Evolutionary conservation across 2,113 vertebrate genomes (phyloP), one percentile per base, ranked within the genome.

Genomic region (Aegotheles bennettii): DNA sequence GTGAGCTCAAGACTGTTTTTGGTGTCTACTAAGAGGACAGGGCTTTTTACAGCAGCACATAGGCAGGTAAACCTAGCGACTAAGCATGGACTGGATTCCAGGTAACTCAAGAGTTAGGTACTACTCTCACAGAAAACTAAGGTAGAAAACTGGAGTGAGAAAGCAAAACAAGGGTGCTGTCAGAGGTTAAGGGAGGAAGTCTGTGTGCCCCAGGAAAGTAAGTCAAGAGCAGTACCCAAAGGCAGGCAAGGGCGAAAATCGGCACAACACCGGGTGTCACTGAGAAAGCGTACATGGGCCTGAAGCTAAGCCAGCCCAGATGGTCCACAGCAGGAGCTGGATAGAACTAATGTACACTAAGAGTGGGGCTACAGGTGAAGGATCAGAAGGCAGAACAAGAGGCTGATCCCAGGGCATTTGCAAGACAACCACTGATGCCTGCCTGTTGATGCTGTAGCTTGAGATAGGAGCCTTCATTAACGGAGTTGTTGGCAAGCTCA

Each of bases 221-320:
- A 87, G 60, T 11, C 65, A 71, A 68, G 48, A 79, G 33, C 29
- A 40, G 33, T 51, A 12, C 15, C 23, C 51, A 16, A 63, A 85
- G 29, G 57, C 29, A 75, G 47, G 13, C 33, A 79, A 83, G 12
- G 26, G 20, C 17, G n/a, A 10, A 60, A 64, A 35, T 1, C 2
- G 1, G 12, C 35, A 43, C 29, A 59, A 15, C 16, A 33, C 23
- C 2, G 2, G 13, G 10, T 51, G 7, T 14, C 3, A 0, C 45
- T n/a, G 17, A 48, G n/a, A 18, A 89, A 38, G 7, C 0, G 0
- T 15, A 29, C 0, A 0, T 0, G 3, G 43, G 47, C 9, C 4
- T 47, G 43, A 63, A 60, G 51, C 23, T 63, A 81, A 59, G 19
- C 10, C 1, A 0, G 28, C 19, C 65, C 16, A 31, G 64, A 29